Evolutionary conservation across 2,113 vertebrate species (phyloP), one percentile per base, ranked within the genome.

Genomic region (Tursiops truncatus): DNA sequence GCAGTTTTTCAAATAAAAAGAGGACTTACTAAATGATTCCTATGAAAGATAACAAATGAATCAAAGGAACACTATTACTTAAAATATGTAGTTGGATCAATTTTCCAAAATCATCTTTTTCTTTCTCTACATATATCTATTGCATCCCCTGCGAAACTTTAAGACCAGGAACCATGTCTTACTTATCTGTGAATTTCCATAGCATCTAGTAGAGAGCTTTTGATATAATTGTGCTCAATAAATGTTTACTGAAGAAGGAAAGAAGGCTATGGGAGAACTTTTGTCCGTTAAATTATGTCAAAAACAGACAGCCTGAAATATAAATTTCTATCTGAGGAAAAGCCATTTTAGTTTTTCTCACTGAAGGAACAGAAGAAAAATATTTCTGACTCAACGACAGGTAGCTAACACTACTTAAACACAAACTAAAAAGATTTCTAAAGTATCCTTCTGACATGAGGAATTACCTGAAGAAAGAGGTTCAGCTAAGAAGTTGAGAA

Each of bases 241-340:
- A 73, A 85, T 62, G 89, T 94, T 95, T 95, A 96, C 70, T 73
- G 96, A 95, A 89, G 94, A 12, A 0, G 97, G 62, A 71, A 97
- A 97, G 71, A 96, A 93, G 92, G 82, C 87, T 96, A 86, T 31
- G 14, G 76, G 73, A 96, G 83, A 97, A 53, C 18, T 60, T 96
- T 33, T 94, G 96, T 96, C 76, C 95, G 98, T 97, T 96, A 97
- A 97, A 94, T 96, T 96, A 83, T 74, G 87, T 81, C 90, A 60
- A 80, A 94, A 82, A 88, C 38, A 58, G 65, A 44, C 26, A 86
- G 62, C 1, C 74, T 91, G 18, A 95, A 71, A 81, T 91, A 89
- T 25, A 77, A 80, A 95, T 53, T 92, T 80, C 63, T 53, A 2
- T 41, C 77, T 7, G 1, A 80, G 12, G 28, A 47, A 92, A 95